phyloP scores from a whole-genome alignment of 2,113 vertebrate species.

The Pterocles gutturalis region DNA sequence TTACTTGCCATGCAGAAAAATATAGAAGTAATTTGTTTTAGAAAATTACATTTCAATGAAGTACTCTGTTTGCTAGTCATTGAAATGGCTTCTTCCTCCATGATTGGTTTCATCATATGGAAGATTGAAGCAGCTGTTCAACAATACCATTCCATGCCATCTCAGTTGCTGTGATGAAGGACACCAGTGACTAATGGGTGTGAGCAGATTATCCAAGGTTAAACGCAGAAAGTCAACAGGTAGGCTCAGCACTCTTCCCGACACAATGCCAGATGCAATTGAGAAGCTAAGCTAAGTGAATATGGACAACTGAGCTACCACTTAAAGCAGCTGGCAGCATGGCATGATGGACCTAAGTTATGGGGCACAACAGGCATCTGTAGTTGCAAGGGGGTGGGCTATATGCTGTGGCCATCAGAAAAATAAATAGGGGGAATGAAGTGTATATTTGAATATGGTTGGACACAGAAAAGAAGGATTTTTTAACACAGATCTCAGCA shows the following conservation, averaged over 20 bases:
- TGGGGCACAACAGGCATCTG: rapidly evolving
- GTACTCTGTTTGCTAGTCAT: background rate
- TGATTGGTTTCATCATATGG: background rate
- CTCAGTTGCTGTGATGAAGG: background rate
- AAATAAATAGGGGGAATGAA: background rate
- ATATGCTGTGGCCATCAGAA: background rate
- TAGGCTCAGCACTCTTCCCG: background rate
- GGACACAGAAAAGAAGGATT: background rate
- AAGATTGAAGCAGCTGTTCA: background rate
- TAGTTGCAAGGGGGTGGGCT: background rate
- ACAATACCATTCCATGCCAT: background rate
- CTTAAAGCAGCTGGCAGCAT: background rate
- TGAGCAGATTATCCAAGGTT: background rate
- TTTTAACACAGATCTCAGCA: background rate
- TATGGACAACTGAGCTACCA: background rate
- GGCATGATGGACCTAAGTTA: background rate
- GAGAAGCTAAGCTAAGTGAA: background rate
- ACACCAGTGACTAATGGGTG: background rate
- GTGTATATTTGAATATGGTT: background rate
- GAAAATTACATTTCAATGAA: background rate
- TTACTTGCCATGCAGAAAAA: background rate
- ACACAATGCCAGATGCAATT: background rate
- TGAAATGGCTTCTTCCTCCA: background rate
- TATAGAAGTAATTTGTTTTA: background rate
- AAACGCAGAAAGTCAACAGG: background rate